Evolutionary conservation across 2,113 vertebrate species (phyloP).

Genomic region (Lutjanus erythropterus): DNA sequence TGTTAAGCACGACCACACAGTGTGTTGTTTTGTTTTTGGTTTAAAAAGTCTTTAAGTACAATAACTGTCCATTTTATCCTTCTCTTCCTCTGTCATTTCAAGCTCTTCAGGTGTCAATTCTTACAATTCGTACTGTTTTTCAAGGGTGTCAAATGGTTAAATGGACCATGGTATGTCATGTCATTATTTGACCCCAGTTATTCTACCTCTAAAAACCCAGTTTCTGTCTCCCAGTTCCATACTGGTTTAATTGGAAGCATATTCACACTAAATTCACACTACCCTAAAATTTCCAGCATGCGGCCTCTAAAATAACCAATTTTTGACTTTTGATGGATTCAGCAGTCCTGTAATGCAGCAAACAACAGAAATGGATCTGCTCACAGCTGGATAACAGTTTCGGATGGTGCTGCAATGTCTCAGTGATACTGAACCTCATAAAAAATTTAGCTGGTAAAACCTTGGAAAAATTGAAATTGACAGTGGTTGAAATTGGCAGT

Average conservation of each 20-base stretch:
- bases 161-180: too few species aligned
- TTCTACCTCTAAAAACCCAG: not conserved
- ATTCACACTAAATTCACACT: not conserved
- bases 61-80: too few species aligned
- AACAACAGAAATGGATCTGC: not conserved
- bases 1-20: too few species aligned
- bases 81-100: too few species aligned
- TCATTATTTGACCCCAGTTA: not conserved
- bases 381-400: not conserved
- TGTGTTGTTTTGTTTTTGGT: too few species aligned
- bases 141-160: too few species aligned
- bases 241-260: not conserved
- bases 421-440: not conserved
- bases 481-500: not conserved
- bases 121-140: too few species aligned
- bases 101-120: too few species aligned
- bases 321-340: not conserved
- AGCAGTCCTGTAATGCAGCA: not conserved
- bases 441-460: not conserved
- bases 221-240: not conserved
- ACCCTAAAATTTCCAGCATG: not conserved
- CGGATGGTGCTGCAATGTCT: not conserved
- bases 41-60: too few species aligned
- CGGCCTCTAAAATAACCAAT: not conserved
- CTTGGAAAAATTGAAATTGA: not conserved